phyloP scores from a whole-genome alignment of 37 sponge, comb jelly and placozoan genomes.

The Ephydatia muelleri region DNA sequence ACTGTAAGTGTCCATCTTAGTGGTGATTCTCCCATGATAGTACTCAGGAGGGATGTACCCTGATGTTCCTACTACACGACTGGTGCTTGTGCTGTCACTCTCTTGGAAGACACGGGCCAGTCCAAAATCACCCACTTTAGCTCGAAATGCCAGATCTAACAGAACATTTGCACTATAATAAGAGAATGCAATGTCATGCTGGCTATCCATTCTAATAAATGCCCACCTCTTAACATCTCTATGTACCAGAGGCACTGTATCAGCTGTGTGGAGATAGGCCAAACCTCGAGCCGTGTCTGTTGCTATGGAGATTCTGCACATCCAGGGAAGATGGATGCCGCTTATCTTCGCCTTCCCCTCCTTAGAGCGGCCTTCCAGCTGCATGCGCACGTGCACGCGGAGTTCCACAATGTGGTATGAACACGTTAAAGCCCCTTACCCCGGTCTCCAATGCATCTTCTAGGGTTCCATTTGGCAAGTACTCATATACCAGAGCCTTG shows the following conservation, averaged over 20 bases:
- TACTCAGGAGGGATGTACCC: slow-evolving; percentile 96
- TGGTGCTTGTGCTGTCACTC: slow-evolving; percentile 38
- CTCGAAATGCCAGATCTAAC: slow-evolving; percentile 82
- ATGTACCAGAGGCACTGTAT: slow-evolving; percentile 80
- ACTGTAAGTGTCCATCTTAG: slow-evolving; percentile 84
- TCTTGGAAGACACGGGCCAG: slow-evolving; percentile 72
- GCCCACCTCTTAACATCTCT: slow-evolving; percentile 91
- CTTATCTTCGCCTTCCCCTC: not conserved
- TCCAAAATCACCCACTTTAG: slow-evolving; percentile 96
- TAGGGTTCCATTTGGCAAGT: slow-evolving; percentile 84
- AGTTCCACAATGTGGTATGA: not conserved
- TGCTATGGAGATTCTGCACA: slow-evolving; percentile 80
- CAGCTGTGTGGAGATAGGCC: slow-evolving; percentile 88
- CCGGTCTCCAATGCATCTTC: slow-evolving; percentile 89
- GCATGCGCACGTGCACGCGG: not conserved
- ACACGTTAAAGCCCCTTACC: not conserved
- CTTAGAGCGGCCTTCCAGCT: no score
- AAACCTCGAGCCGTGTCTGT: slow-evolving; percentile 91
- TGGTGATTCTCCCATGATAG: slow-evolving; percentile 79
- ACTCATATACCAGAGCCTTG: slow-evolving; percentile 86
- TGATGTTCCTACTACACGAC: slow-evolving; percentile 84
- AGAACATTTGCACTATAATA: slow-evolving; percentile 88
- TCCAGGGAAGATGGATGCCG: slow-evolving; percentile 65
- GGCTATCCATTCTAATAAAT: not conserved
- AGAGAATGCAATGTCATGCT: not conserved